Base-by-base conservation (phyloP, 2,888 invertebrate species). In the Metacarcinus magister region DNA sequence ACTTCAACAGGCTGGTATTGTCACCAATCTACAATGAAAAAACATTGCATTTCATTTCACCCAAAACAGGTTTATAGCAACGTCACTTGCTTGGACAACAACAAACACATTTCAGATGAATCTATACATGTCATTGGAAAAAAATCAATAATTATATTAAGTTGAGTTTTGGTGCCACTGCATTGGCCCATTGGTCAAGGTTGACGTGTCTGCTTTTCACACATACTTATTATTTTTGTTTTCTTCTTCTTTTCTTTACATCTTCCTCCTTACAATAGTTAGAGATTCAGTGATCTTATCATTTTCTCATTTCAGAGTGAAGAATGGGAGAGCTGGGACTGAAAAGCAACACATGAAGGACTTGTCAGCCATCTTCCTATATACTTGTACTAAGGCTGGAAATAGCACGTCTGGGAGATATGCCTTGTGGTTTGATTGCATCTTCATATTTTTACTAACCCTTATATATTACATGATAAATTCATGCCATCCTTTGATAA, bases 301-400 rank as follows among this genome's bases (percentile, higher is more conserved):
- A 10, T 93, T 10, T 87, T 92, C 48, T 92, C 54, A n/a, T 93
- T 93, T 8, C 95, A 96, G 96, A 94, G 95, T 94, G 96, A 96
- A 93, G 96, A 96, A 44, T 96, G 96, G 96, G 96, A 96, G 95
- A 96, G 91, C 32, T 96, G 96, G 96, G 96, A 96, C 48, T 96
- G 82, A 95, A n/a, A 7, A 28, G 75, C 8, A 48, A n/a, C n/a
- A 8, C 32, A 13, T 44, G 67, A 16, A 93, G 23, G 7, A 39
- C n/a, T 97, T 43, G 96, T 95, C 28, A 97, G 91, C 48, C 90
- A 92, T 90, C 46, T 44, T 54, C n/a, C 32, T n/a, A 23, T 54
- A 32, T 82, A 54, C 19, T 23, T 75, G 23, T 28, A 75, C 23
- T 75, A 28, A 32, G 82, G 82, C 82, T 32, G 28, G 82, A 32